Base-by-base conservation (phyloP, 2,888 invertebrate species). In the Cataglyphis rosenhaueri region DNA sequence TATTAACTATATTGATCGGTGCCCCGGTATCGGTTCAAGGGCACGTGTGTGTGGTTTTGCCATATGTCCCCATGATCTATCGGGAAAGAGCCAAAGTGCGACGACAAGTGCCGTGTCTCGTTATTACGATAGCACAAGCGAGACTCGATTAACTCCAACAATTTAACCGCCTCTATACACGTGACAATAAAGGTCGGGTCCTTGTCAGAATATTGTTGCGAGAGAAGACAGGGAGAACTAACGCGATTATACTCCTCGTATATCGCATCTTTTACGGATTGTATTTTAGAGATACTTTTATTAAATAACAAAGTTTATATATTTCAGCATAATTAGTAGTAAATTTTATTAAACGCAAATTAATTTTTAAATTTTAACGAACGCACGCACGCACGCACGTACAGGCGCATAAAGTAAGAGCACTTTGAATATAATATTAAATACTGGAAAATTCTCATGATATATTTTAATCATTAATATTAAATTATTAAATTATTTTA, bases 111-210 rank as follows among this genome's bases (percentile, higher is more conserved):
- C 48, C 71, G 65, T 61, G 65, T 57, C 73, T 83, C 68, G 85
- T 86, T 88, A 85, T 83, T 81, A 71, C 79, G 82, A 86, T 82
- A 82, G 61, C 71, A 38, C 32, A 12, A 29, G 61, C 61, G 66
- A 64, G 68, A 61, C 75, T 73, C 71, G 85, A 87, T 87, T 85
- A 87, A 68, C 78, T 74, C 68, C 68, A 71, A 71, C 81, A 59
- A 81, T 48, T 71, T 74, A 74, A 74, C 62, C 61, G 71, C 66
- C 25, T 35, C 64, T 55, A 32, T 71, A 79, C 35, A 81, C 73
- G 81, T 48, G 57, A 73, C 82, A 74, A 57, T 82, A 59, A 81
- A n/a, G 82, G 48, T 64, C 57, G 55, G 57, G 6, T 55, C 21
- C 55, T 78, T 71, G 44, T 83, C 73, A 55, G 59, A 71, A 81